Evolutionary conservation across 2,888 invertebrate genomes (phyloP).

Genomic region (Labia minor): DNA sequence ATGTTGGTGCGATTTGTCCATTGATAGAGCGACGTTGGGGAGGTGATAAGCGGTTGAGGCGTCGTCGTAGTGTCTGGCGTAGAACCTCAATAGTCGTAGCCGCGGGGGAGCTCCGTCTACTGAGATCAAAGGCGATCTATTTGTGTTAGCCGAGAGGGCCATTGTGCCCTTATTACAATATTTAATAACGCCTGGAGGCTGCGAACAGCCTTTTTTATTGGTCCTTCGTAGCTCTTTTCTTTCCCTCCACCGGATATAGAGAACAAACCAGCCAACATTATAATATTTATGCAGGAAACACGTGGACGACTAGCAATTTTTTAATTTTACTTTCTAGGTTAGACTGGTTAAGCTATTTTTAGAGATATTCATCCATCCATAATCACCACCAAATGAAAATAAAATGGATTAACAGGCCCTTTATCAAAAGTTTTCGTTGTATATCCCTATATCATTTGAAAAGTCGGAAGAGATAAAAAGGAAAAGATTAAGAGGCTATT

Average conservation of each 20-base stretch:
- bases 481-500: too few species aligned
- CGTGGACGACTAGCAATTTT: neutral
- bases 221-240: neutral
- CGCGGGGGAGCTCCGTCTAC: neutral
- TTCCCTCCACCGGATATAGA: neutral
- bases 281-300: conserved; percentile 1
- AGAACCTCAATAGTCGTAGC: too few species aligned
- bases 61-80: neutral
- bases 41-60: neutral
- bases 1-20: too few species aligned
- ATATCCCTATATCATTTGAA: too few species aligned
- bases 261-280: neutral
- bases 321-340: neutral
- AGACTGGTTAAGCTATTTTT: too few species aligned
- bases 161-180: conserved; percentile 4
- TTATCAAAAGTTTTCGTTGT: too few species aligned
- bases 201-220: neutral
- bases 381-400: too few species aligned
- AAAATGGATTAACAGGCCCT: too few species aligned
- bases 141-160: neutral
- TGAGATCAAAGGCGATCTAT: conserved; percentile 5
- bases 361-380: too few species aligned
- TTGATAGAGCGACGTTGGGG: too few species aligned
- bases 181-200: conserved; percentile 8
- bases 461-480: too few species aligned